Percentiles rank a stretch among this genome's conserved stretches.
Conservation (phyloP, 2,888 invertebrate genomes). For the Alcis repandata region DNA sequence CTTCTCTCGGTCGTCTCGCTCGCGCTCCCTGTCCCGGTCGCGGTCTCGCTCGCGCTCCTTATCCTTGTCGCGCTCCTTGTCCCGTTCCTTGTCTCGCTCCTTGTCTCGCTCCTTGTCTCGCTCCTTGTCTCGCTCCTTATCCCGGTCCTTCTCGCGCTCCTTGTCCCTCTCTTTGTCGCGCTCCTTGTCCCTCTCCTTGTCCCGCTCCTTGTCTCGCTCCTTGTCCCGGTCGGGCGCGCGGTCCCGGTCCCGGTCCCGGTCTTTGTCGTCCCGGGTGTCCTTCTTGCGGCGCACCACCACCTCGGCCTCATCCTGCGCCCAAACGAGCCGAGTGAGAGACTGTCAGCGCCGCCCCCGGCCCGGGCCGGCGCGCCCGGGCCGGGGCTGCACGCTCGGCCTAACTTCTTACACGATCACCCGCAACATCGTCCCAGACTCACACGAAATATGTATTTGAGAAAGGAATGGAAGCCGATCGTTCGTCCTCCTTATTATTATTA, state of each 20-base stretch:
- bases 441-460: no score
- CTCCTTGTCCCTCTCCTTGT: conserved; percentile 58
- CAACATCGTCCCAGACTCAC: no score
- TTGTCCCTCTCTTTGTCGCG: conserved; percentile 59
- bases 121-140: conserved; percentile 60
- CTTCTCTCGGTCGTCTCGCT: conserved; percentile 63
- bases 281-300: conserved; percentile 85
- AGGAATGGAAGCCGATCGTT: no score
- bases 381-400: neutral
- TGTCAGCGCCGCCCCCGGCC: conserved; percentile 13
- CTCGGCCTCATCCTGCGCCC: conserved; percentile 89
- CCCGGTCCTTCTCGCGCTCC: conserved; percentile 47
- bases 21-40: conserved; percentile 54
- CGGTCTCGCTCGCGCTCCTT: conserved; percentile 60
- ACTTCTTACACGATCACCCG: neutral
- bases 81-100: conserved; percentile 62
- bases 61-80: conserved; percentile 66
- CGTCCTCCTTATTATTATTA: no score
- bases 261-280: conserved; percentile 65
- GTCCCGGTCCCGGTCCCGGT: conserved; percentile 57
- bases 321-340: conserved; percentile 49
- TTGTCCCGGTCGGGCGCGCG: conserved; percentile 74
- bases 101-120: conserved; percentile 63
- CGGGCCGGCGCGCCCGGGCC: neutral
- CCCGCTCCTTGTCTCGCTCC: conserved; percentile 59